phyloP scores from a whole-genome alignment of 2,113 vertebrate species.

The Tichodroma muraria region DNA sequence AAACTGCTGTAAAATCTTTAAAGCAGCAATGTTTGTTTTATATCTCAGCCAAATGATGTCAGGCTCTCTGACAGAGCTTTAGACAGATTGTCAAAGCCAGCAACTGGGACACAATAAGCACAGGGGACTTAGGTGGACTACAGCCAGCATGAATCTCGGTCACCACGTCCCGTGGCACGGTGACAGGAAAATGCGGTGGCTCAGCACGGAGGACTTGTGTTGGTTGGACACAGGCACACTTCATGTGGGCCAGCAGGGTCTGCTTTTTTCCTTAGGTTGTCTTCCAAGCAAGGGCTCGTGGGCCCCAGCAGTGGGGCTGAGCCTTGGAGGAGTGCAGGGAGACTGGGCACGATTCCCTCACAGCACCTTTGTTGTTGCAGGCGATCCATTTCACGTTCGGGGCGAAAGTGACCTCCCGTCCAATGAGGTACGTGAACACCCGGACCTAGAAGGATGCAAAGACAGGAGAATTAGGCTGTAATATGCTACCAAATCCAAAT shows the following conservation, averaged over 20 bases:
- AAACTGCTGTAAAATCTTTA: neutral
- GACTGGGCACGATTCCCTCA: neutral
- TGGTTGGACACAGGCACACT: neutral
- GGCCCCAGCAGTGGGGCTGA: neutral
- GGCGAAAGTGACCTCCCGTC: constrained; percentile 90
- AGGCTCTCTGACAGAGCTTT: neutral
- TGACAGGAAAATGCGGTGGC: neutral
- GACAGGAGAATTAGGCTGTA: neutral
- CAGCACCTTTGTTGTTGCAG: constrained; percentile 93
- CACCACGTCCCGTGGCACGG: neutral
- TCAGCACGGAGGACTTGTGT: neutral
- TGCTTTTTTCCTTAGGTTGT: neutral
- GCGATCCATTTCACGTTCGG: constrained; percentile 91
- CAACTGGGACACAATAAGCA: neutral
- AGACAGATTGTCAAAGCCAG: neutral
- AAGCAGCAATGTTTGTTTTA: neutral
- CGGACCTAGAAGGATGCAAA: constrained; percentile 75
- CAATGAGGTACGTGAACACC: constrained; percentile 94
- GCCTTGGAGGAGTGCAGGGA: neutral
- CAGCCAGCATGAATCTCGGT: neutral
- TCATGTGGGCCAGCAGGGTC: neutral
- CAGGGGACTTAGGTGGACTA: neutral
- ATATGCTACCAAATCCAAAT: neutral
- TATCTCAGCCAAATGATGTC: neutral
- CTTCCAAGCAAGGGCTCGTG: neutral